Percentiles rank a stretch among this genome's conserved stretches.
phyloP scores from a whole-genome alignment of 2,888 invertebrate genomes.

The Malthinus flaveolus region DNA sequence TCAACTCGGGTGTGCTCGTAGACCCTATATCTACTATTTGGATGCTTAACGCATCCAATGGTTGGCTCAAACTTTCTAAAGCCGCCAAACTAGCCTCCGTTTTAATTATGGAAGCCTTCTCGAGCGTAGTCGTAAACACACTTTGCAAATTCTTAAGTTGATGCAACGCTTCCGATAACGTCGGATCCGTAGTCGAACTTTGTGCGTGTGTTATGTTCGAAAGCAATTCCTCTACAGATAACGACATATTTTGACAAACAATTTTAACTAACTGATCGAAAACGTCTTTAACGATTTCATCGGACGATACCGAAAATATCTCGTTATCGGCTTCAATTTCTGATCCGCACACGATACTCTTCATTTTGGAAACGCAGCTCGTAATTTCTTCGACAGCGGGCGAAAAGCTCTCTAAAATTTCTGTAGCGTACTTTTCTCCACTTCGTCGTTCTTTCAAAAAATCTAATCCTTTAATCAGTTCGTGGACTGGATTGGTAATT shows the following conservation, averaged over 20 bases:
- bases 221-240: slow-evolving; percentile 48
- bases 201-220: slow-evolving; percentile 50
- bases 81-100: slow-evolving; percentile 51
- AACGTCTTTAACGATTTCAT: slow-evolving; percentile 50
- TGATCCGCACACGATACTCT: slow-evolving; percentile 36
- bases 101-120: slow-evolving; percentile 41
- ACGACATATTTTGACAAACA: slow-evolving; percentile 47
- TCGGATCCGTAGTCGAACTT: slow-evolving; percentile 42
- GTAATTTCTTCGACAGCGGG: slow-evolving; percentile 47
- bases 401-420: slow-evolving; percentile 45
- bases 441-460: slow-evolving; percentile 47
- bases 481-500: slow-evolving; percentile 65
- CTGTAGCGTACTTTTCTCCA: slow-evolving; percentile 36
- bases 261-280: slow-evolving; percentile 51
- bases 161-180: slow-evolving; percentile 46
- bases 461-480: slow-evolving; percentile 64
- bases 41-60: slow-evolving; percentile 54
- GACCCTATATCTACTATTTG: slow-evolving; percentile 45
- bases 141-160: slow-evolving; percentile 50
- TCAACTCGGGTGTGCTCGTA: slow-evolving; percentile 37
- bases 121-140: slow-evolving; percentile 46
- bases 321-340: slow-evolving; percentile 35
- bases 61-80: slow-evolving; percentile 57
- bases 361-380: slow-evolving; percentile 44
- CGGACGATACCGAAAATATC: slow-evolving; percentile 29